Evolutionary conservation across 2,113 vertebrate genomes (phyloP), one percentile per base, ranked within the genome.

Genomic region (Fulica atra): DNA sequence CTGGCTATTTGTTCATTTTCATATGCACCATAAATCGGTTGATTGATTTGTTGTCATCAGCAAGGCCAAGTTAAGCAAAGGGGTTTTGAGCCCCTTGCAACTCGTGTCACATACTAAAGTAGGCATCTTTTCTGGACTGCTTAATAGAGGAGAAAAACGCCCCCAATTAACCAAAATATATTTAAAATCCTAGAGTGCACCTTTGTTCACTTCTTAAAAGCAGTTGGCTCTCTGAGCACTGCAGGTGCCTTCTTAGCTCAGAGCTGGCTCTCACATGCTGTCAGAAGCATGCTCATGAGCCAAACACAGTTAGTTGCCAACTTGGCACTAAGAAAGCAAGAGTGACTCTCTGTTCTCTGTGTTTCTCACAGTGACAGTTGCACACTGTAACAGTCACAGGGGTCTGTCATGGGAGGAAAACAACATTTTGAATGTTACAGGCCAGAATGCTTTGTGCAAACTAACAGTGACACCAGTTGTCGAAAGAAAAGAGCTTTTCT

Each of bases 291-390:
- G 25, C 54, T 92, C 40, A 56, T 2, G 7, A 90, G 88, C 89
- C 83, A 95, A 90, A 76, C 19, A 79, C 66, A 66, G 84, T 66
- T 59, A 46, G 57, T 51, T 94, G 91, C 84, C 89, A 95, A 21
- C 40, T 87, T 70, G 69, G 81, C 48, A 16, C 60, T 61, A 16
- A 12, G 54, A 73, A 92, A 56, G 48, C 50, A 77, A 79, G 59
- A 13, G 13, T 63, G 74, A 60, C 44, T 93, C 36, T 88, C 44
- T 76, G 25, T 74, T 94, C 74, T 73, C 68, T 59, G 7, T 15
- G 25, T 48, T 86, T 84, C 69, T 91, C 77, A 72, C 35, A 19
- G 61, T 73, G 88, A 94, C 69, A 86, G 92, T 79, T 80, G 70
- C 19, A 26, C 63, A 36, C 31, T 87, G 61, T 40, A 87, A 73